These are phyloP conservation scores for Marmota flaviventris DNA, from an alignment of 2,113 vertebrate genomes.

Conservation along the genomic window DNA sequence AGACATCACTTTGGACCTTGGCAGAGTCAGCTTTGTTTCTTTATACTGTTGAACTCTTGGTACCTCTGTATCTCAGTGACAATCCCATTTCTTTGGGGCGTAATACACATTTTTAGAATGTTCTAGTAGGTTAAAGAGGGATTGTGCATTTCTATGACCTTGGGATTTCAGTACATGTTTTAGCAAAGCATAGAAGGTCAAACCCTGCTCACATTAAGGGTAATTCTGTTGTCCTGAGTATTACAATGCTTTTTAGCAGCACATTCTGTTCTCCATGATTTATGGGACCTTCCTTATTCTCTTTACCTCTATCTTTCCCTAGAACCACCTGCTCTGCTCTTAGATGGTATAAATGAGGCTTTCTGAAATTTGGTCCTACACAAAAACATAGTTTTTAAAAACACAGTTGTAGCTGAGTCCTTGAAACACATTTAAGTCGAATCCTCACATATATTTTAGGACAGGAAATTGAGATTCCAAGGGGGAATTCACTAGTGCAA, in stretches of 20 bases:
- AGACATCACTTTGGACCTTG: neutral
- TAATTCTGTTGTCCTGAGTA: neutral
- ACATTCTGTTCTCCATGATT: neutral
- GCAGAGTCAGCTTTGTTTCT: neutral
- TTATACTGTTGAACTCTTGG: neutral
- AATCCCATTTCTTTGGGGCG: neutral
- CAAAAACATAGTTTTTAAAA: constrained; percentile 1
- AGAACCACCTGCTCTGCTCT: neutral
- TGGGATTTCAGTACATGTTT: neutral
- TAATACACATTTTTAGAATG: neutral
- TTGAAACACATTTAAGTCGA: constrained; percentile 1
- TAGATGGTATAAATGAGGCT: neutral
- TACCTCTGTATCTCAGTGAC: neutral
- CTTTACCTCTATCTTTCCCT: neutral
- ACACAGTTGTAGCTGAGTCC: neutral
- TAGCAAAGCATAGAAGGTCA: neutral
- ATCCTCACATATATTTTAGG: neutral
- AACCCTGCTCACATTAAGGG: neutral
- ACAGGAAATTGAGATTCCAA: constrained; percentile 35
- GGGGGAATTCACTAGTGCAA: neutral
- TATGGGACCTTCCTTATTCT: neutral
- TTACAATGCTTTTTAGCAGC: neutral
- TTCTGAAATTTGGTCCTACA: neutral
- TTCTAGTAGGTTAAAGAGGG: neutral
- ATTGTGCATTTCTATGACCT: neutral